Evolutionary conservation across 2,797 vertebrate species (phyloP), one percentile per base, ranked within the genome.

Genomic region (Lepus oiostolus): DNA sequence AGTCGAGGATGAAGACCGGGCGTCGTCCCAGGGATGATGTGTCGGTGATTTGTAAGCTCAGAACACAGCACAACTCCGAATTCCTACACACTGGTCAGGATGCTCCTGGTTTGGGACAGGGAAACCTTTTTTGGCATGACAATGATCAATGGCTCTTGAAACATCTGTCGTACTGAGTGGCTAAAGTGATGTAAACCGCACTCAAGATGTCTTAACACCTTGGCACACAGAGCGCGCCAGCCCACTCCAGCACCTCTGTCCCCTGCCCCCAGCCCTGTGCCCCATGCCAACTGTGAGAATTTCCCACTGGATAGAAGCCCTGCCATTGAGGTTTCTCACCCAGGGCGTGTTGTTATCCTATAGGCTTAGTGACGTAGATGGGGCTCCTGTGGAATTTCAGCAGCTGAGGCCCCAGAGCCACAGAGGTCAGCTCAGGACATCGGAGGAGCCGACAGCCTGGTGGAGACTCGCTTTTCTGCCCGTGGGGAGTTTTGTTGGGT

Each of bases 281-380:
- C 42, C 42, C 72, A 21, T 12, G 52, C 35, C 10, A 35, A 71
- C 32, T 22, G 5, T 83, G 91, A 95, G 80, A 84, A 80, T 72
- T 96, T 93, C 92, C 89, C 50, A 26, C 62, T 82, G 81, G 65
- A 60, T 79, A 24, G 74, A 81, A 94, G 74, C 47, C 81, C 62
- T 77, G 52, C 24, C 47, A 77, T 28, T 95, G 88, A 91, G 79
- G 86, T 94, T 96, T 96, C 91, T 77, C 65, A 60, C 60, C 47
- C n/a, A 60, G 93, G 92, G 95, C 85, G 90, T 96, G 84, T 82
- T 85, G 79, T 77, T 77, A 19, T 70, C 71, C 95, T 95, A 84
- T 86, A 96, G 94, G 88, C 32, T 75, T 75, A 74, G 74, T 96
- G 96, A 97, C 58, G 14, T 76, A 58, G 50, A 7, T 58, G 89